Evolutionary conservation across 2,797 vertebrate genomes (phyloP).

Genomic region (Heterohyrax brucei): DNA sequence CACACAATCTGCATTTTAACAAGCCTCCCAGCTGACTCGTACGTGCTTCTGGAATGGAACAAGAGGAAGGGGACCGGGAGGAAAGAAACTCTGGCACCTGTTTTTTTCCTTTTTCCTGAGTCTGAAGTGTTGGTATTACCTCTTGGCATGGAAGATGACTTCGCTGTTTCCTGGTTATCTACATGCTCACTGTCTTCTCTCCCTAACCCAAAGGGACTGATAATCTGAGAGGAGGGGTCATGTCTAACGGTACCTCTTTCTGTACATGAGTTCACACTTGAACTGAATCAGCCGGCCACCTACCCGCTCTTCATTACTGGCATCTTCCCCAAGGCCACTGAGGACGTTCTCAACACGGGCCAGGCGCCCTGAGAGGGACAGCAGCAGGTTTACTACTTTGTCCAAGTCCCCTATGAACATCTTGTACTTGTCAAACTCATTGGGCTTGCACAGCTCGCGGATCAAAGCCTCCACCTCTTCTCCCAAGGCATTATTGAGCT

Average conservation of each 20-base stretch:
- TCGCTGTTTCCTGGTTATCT: background rate
- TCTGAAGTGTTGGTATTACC: background rate
- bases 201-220: background rate
- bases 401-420: constrained; percentile 98
- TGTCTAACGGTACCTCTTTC: background rate
- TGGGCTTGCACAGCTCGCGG: constrained; percentile 94
- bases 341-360: constrained; percentile 95
- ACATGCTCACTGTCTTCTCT: background rate
- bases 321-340: constrained; percentile 90
- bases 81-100: background rate
- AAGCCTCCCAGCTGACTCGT: background rate
- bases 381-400: constrained; percentile 97
- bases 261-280: background rate
- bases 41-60: background rate
- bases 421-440: constrained; percentile 97
- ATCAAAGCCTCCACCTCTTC: constrained; percentile 93
- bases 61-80: background rate
- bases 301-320: constrained; percentile 94
- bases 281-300: constrained; percentile 48
- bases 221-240: background rate
- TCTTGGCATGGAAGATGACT: background rate
- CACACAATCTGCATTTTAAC: background rate
- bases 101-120: background rate
- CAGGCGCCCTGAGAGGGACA: constrained; percentile 96
- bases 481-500: constrained; percentile 92